Evolutionary conservation across 2,797 vertebrate species (phyloP).

Genomic region (Mormyrus proboscirostris): DNA sequence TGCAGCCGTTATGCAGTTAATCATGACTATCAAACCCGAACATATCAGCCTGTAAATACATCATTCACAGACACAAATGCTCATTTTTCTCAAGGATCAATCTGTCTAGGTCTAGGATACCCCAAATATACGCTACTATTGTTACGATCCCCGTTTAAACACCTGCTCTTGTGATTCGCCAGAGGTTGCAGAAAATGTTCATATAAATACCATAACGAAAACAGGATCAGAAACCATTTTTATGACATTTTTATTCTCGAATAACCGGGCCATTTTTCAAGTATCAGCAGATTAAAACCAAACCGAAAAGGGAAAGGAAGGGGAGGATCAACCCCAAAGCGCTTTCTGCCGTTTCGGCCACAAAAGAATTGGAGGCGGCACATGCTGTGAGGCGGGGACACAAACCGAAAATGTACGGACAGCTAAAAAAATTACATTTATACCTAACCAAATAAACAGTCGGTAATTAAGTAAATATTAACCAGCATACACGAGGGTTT

Average conservation of each 20-base stretch:
- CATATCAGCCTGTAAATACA: not conserved
- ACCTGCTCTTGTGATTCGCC: not conserved
- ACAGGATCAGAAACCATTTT: not conserved
- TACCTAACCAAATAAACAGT: not conserved
- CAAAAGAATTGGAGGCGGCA: not conserved
- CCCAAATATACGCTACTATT: not conserved
- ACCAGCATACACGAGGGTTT: not conserved
- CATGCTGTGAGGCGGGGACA: not conserved
- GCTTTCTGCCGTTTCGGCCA: not conserved
- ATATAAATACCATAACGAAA: not conserved
- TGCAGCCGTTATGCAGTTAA: not conserved
- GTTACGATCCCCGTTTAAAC: not conserved
- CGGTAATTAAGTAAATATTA: not conserved
- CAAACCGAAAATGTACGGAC: not conserved
- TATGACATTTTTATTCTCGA: not conserved
- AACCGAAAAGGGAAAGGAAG: not conserved
- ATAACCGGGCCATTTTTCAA: not conserved
- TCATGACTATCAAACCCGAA: not conserved
- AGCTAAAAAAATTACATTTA: not conserved
- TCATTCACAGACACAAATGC: not conserved
- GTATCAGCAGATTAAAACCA: not conserved
- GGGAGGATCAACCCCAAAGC: not conserved
- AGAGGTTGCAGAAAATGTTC: not conserved
- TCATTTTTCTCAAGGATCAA: not conserved
- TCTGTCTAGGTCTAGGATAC: not conserved